phyloP scores from a whole-genome alignment of 2,888 invertebrate species.

The Epinotia brunnichana region DNA sequence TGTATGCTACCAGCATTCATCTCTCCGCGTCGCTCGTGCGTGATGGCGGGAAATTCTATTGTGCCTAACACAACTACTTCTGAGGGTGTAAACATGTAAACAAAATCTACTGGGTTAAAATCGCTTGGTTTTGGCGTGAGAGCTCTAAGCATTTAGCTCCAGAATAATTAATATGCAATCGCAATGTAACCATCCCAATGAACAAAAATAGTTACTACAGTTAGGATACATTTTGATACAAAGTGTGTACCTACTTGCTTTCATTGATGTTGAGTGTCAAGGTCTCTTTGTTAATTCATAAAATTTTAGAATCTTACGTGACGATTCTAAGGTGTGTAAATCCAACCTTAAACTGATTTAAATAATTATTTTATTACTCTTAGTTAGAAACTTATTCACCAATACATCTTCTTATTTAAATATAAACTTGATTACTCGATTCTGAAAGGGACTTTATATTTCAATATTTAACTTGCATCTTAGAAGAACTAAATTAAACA shows the following conservation, averaged over 20 bases:
- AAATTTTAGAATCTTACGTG: too few species aligned
- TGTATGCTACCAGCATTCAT: slow-evolving; percentile 24
- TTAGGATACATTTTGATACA: too few species aligned
- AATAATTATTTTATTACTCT: neutral
- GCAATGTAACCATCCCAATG: too few species aligned
- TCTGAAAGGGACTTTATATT: slow-evolving; percentile 18
- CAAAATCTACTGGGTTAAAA: neutral
- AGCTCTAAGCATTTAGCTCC: neutral
- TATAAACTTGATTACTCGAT: slow-evolving; percentile 14
- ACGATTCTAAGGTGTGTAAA: slow-evolving; percentile 34
- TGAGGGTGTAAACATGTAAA: slow-evolving; percentile 17
- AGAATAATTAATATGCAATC: neutral
- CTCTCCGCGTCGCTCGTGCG: slow-evolving; percentile 18
- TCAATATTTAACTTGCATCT: slow-evolving; percentile 24
- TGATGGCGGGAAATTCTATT: slow-evolving; percentile 25
- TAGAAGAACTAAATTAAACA: slow-evolving; percentile 8
- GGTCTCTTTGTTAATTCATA: too few species aligned
- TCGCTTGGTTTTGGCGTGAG: neutral
- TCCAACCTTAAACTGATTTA: slow-evolving; percentile 16
- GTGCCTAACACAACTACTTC: slow-evolving; percentile 18
- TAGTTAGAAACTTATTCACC: neutral
- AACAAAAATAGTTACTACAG: too few species aligned
- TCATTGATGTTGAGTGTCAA: too few species aligned
- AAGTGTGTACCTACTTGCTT: too few species aligned
- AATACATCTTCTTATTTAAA: slow-evolving; percentile 20